Conservation (phyloP, 2,888 invertebrate species). For the Patella ulyssiponensis region DNA sequence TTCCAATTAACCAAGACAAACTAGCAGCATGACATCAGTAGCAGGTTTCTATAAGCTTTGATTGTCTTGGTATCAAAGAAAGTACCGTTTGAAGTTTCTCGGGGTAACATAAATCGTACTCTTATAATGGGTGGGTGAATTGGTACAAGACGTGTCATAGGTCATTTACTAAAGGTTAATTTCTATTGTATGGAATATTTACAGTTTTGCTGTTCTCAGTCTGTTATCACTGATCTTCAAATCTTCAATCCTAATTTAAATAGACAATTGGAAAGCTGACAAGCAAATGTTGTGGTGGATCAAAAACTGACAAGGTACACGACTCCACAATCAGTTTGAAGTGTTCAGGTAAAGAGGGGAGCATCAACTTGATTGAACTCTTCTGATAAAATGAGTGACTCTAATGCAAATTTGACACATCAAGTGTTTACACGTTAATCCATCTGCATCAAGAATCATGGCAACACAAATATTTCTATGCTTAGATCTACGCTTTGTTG, state of each 20-base stretch:
- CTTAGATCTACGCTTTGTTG: too few relatives aligned
- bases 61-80: neutral
- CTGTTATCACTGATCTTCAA: neutral
- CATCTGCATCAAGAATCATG: too few relatives aligned
- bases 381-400: too few relatives aligned
- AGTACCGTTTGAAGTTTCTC: neutral
- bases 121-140: neutral
- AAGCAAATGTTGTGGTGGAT: neutral
- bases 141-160: neutral
- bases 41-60: constrained; percentile 3
- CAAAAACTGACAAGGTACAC: constrained; percentile 7
- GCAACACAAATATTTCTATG: too few relatives aligned
- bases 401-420: too few relatives aligned
- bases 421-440: too few relatives aligned
- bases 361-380: too few relatives aligned
- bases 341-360: too few relatives aligned
- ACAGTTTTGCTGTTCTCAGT: neutral
- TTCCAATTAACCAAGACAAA: too few relatives aligned
- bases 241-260: neutral
- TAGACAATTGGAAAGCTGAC: neutral
- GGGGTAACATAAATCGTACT: neutral
- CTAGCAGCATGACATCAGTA: neutral
- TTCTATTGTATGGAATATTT: neutral
- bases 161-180: constrained; percentile 5
- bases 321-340: neutral